Percentiles rank a stretch among this genome's conserved stretches.
These are phyloP conservation scores for Pocillopora verrucosa DNA, from an alignment of 64 coral and sea anemone species.

Conservation along the genomic window DNA sequence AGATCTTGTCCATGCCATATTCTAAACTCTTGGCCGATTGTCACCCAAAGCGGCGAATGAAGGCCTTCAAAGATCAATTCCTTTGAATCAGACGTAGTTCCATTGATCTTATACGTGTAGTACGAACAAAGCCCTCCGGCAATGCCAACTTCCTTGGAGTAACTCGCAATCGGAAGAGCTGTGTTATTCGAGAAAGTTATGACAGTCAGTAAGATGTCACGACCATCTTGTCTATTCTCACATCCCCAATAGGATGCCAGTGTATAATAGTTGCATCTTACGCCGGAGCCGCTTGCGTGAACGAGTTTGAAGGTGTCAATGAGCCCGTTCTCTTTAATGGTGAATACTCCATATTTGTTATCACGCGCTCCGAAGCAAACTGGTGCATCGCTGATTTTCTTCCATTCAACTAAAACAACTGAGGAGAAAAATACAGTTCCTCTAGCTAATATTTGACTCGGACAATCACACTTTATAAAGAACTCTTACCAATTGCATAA, in stretches of 20 bases:
- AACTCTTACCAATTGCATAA: no score
- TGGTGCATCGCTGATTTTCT: background rate
- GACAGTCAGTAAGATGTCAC: background rate
- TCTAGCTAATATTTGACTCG: background rate
- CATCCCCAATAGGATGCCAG: conserved; percentile 7
- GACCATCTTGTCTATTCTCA: background rate
- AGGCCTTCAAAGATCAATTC: background rate
- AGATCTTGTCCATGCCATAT: background rate
- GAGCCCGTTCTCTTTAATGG: background rate
- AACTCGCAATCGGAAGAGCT: background rate
- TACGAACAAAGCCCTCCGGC: no score
- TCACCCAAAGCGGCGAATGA: background rate
- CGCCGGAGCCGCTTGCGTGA: background rate
- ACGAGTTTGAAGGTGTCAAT: background rate
- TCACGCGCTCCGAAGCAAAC: conserved; percentile 6
- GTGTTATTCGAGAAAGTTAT: background rate
- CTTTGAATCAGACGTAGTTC: background rate
- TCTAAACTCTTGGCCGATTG: background rate
- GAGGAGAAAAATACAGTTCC: background rate
- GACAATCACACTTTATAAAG: no score
- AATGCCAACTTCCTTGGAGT: background rate
- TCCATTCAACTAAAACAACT: background rate
- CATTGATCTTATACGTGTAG: background rate
- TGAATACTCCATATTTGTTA: background rate
- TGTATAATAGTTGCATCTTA: background rate